phyloP scores from a whole-genome alignment of 2,113 vertebrate species.

The Marmota monax region DNA sequence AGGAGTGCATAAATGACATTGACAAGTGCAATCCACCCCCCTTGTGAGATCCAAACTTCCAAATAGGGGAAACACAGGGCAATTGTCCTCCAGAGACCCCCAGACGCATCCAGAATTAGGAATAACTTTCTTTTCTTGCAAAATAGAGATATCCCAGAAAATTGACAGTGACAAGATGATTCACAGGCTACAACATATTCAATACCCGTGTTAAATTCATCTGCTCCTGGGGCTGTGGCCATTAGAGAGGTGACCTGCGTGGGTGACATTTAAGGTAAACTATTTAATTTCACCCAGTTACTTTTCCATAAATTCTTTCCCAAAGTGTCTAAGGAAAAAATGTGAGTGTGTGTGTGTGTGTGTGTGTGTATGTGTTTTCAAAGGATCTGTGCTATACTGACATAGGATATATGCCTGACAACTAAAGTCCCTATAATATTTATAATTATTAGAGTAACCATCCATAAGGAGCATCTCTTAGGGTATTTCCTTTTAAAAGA shows the following conservation, averaged over 20 bases:
- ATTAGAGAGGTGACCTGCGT: constrained; percentile 93
- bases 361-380: background rate
- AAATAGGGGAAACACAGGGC: constrained; percentile 89
- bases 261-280: constrained; percentile 98
- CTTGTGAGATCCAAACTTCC: constrained; percentile 89
- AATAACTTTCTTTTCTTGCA: constrained; percentile 93
- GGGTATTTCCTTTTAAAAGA: constrained; percentile 50
- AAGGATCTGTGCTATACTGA: constrained; percentile 58
- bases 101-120: constrained; percentile 89
- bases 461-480: constrained; percentile 79
- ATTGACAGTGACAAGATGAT: constrained; percentile 99
- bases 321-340: constrained; percentile 78
- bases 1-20: constrained; percentile 89
- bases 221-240: constrained; percentile 94
- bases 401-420: constrained; percentile 59
- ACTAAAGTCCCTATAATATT: constrained; percentile 58
- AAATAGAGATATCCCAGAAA: constrained; percentile 99
- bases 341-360: background rate
- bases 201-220: constrained; percentile 98
- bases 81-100: constrained; percentile 90
- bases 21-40: constrained; percentile 90
- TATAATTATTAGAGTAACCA: constrained; percentile 77
- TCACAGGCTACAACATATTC: constrained; percentile 95
- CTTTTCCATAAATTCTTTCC: constrained; percentile 89
- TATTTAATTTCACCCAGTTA: constrained; percentile 94